Base-by-base conservation (phyloP, 2,888 invertebrate genomes). In the Parapristionchus giblindavisi region DNA sequence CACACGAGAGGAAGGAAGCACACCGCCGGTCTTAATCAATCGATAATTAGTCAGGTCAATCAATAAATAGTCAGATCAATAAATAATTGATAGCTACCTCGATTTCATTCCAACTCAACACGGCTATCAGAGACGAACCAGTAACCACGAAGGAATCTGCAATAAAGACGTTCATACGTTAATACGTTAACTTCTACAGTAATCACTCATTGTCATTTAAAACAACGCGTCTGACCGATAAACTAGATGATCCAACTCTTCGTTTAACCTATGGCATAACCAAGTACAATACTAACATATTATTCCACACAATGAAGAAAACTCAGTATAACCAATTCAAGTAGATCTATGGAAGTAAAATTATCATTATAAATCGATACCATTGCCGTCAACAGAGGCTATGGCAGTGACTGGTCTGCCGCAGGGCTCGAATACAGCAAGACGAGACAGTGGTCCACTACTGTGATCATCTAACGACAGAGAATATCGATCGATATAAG, bases 61-160 rank as follows among this genome's bases (percentile, higher is more conserved):
- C 43, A 43, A 17, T 43, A 17, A 14, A 43, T 43, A 14, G 8
- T 43, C 8, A 17, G 8, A 14, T 14, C 43, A 14, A 14, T 43
- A 17, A 8, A 14, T 14, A 17, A 63, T 43, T 43, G 21, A 65
- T 43, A 24, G 8, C 29, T 2, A 65, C 29, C 14, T 65, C 63
- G 3, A 17, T 21, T 32, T 65, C 63, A 27, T 27, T 65, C 8
- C 40, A 21, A 43, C 40, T 5, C 21, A 40, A 65, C 27, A 65
- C n/a, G n/a, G n/a, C n/a, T n/a, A n/a, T 29, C 27, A 65, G 63
- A 32, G 63, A 65, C 8, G 63, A 65, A 4, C 63, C 63, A 11
- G 27, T 43, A 32, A 65, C 63, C n/a, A 65, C 38, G 43, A 65
- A 43, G 2, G 40, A 6, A 4, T 65, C 63, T 65, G 63, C 0